These are phyloP conservation scores for Choloepus hoffmanni DNA, from an alignment of 2,113 vertebrate genomes.

Conservation along the genomic window DNA sequence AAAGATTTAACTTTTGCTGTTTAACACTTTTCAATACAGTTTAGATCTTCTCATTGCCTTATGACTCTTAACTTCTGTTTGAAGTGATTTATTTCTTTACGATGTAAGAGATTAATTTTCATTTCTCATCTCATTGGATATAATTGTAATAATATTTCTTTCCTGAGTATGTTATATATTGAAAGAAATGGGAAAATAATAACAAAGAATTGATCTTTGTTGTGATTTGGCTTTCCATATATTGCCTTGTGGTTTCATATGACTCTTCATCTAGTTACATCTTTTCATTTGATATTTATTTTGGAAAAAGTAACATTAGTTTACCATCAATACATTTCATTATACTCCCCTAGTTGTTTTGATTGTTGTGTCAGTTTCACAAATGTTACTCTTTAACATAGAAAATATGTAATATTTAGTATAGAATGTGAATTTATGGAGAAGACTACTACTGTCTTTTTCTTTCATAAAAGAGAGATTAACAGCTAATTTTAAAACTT, in stretches of 20 bases:
- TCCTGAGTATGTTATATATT: not conserved
- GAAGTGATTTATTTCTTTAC: not conserved
- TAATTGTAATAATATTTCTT: not conserved
- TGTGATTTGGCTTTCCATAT: conserved; percentile 33
- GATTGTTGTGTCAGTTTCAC: not conserved
- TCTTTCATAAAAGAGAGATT: not conserved
- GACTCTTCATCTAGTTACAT: not conserved
- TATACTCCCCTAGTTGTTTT: not conserved
- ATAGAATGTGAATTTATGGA: not conserved
- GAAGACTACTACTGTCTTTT: not conserved
- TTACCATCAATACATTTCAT: not conserved
- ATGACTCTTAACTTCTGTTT: not conserved
- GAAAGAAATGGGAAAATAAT: not conserved
- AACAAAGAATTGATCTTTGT: not conserved
- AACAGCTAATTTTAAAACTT: not conserved
- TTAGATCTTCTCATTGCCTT: not conserved
- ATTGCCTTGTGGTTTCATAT: not conserved
- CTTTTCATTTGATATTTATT: conserved; percentile 23
- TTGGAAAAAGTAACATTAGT: not conserved
- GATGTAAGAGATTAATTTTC: not conserved
- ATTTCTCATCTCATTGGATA: not conserved
- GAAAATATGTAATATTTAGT: conserved; percentile 9
- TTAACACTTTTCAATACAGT: not conserved
- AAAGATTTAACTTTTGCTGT: not conserved
- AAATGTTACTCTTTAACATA: not conserved